These are phyloP conservation scores for Sabellastarte sp. DNA, from an alignment of 2,888 invertebrate genomes.

Conservation along the genomic window DNA sequence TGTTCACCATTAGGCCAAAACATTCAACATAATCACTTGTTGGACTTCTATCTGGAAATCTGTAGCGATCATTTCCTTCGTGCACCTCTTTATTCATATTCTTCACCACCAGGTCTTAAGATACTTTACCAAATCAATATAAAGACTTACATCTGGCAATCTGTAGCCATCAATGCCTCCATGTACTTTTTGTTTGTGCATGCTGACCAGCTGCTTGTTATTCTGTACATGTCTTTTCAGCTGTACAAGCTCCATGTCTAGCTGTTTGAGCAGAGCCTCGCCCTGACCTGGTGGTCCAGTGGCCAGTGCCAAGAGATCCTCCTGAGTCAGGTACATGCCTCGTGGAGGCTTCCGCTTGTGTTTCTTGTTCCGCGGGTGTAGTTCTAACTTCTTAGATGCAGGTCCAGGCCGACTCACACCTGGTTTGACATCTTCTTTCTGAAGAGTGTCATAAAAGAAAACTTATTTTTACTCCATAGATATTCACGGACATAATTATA, in stretches of 20 bases:
- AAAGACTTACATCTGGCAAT: slow-evolving; percentile 56
- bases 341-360: slow-evolving; percentile 81
- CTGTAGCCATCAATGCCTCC: slow-evolving; percentile 69
- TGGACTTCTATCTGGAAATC: too few relatives aligned
- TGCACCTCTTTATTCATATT: too few relatives aligned
- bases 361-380: slow-evolving; percentile 64
- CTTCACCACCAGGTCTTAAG: too few relatives aligned
- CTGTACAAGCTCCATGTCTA: slow-evolving; percentile 91
- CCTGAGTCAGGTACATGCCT: slow-evolving; percentile 97
- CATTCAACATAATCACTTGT: too few relatives aligned
- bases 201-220: slow-evolving; percentile 88
- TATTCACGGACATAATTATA: too few relatives aligned
- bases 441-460: neutral
- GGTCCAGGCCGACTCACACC: slow-evolving; percentile 25
- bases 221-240: slow-evolving; percentile 95
- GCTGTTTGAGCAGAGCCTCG: slow-evolving; percentile 82
- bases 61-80: too few relatives aligned
- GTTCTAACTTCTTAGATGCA: slow-evolving; percentile 40
- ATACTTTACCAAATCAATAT: too few relatives aligned
- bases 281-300: slow-evolving; percentile 73
- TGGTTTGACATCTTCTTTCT: slow-evolving; percentile 22
- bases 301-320: slow-evolving; percentile 90
- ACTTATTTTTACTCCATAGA: too few relatives aligned
- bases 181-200: slow-evolving; percentile 76
- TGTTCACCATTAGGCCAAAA: too few relatives aligned